Base-by-base conservation (phyloP, 2,888 invertebrate genomes). In the Orchesellides sinensis region DNA sequence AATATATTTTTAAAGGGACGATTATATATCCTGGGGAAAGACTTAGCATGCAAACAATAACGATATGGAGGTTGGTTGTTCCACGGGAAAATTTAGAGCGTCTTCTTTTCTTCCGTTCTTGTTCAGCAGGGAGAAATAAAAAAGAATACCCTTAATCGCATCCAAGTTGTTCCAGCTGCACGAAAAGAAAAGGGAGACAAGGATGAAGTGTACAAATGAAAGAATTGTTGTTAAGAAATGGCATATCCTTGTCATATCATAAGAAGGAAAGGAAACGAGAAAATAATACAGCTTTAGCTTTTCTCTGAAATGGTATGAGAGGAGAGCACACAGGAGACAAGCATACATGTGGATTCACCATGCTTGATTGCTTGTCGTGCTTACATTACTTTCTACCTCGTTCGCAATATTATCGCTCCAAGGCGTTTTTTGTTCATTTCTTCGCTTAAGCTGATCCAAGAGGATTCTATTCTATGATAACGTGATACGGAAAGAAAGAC, bases 101-200 rank as follows among this genome's bases (percentile, higher is more conserved):
- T 40, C 40, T 1, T 2, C 40, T 40, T 40, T 40, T 40, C 40
- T n/a, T 5, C 40, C n/a, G 40, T 8, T 40, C n/a, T 8, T n/a
- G 10, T 40, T 8, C 59, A 29, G 23, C 32, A 59, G 5, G 12
- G 59, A 25, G 19, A 32, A 54, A 59, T 29, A 59, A 29, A 59
- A 59, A 59, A 59, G 59, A 59, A 59, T 59, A n/a, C n/a, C 59
- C 59, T 29, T 59, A 59, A 59, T 59, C 59, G 59, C 6, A 59
- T 59, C 27, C 21, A 29, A 21, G 2, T 59, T 25, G 59, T 27
- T 25, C 59, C n/a, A 25, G 21, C n/a, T 47, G 47, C 12, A 23
- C 21, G 2, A 52, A 17, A n/a, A 59, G 23, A 29, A 59, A 59
- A 14, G 29, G n/a, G 29, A 29, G 32, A 4, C 29, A 5, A 52